A percentile compares a stretch with the other conserved stretches of the same genome.
Conservation (phyloP, 2,888 invertebrate species). For the Cephus spinipes region DNA sequence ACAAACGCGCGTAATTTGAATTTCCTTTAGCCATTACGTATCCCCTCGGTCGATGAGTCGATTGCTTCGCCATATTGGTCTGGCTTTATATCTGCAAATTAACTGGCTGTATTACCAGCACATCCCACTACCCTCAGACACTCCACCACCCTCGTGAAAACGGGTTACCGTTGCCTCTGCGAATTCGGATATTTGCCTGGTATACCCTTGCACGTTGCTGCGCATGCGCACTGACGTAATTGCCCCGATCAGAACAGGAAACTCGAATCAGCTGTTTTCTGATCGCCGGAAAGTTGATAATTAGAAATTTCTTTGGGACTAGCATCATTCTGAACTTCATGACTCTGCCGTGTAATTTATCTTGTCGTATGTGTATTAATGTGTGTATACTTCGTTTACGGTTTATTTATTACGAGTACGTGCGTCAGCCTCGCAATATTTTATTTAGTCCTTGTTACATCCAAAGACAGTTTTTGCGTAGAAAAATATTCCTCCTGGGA, state of each 20-base stretch:
- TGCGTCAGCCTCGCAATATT: neutral
- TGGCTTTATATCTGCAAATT: neutral
- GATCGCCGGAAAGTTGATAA: neutral
- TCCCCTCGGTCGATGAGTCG: neutral
- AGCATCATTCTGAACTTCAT: neutral
- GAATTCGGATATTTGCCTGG: neutral
- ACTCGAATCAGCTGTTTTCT: neutral
- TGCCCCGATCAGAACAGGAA: neutral
- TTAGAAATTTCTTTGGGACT: no score
- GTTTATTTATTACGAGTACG: neutral
- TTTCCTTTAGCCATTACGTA: neutral
- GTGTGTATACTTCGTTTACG: neutral
- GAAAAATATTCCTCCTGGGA: neutral
- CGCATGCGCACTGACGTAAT: neutral
- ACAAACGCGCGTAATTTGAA: neutral
- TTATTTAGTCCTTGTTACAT: neutral
- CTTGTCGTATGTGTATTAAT: no score
- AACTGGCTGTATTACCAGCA: neutral
- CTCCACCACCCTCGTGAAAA: neutral
- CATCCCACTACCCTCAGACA: neutral
- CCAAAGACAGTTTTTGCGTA: neutral
- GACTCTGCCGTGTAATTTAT: no score
- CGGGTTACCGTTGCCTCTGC: neutral
- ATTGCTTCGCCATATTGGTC: neutral
- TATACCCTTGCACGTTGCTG: neutral